These are phyloP conservation scores for Tachyglossus aculeatus DNA, from an alignment of 2,797 vertebrate species.

Conservation along the genomic window DNA sequence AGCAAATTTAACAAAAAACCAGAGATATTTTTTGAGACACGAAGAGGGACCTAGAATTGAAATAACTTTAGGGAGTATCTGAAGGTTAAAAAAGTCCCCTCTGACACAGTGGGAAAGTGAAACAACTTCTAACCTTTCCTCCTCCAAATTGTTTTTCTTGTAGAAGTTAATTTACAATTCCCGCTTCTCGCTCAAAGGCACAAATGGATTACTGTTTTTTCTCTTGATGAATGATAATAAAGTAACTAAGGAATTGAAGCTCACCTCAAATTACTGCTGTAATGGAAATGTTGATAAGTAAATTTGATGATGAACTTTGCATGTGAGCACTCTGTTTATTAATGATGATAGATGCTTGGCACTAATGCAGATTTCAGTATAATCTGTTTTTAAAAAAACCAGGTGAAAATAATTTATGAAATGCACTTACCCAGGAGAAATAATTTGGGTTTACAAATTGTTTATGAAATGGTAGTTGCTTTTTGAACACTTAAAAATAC, in stretches of 20 bases:
- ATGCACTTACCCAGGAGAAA: neutral
- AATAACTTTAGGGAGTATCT: neutral
- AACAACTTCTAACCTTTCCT: neutral
- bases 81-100: neutral
- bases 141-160: neutral
- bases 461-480: too few species aligned
- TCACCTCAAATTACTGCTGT: neutral
- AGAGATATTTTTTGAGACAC: too few species aligned
- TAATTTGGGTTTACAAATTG: too few species aligned
- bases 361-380: neutral
- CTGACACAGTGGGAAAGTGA: neutral
- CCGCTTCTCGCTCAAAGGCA: neutral
- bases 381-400: neutral
- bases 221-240: neutral
- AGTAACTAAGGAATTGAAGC: neutral
- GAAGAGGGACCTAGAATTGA: too few species aligned
- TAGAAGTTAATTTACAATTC: neutral
- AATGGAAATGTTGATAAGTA: neutral
- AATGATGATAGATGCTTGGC: neutral
- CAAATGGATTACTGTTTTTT: neutral
- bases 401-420: constrained; percentile 23
- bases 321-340: neutral
- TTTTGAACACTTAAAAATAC: too few species aligned
- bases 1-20: too few species aligned
- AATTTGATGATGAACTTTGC: neutral